A percentile compares a stretch with the other conserved stretches of the same genome.
These are phyloP conservation scores for Sebastes matsubarae DNA, from an alignment of 2,797 vertebrate species.

Conservation along the genomic window DNA sequence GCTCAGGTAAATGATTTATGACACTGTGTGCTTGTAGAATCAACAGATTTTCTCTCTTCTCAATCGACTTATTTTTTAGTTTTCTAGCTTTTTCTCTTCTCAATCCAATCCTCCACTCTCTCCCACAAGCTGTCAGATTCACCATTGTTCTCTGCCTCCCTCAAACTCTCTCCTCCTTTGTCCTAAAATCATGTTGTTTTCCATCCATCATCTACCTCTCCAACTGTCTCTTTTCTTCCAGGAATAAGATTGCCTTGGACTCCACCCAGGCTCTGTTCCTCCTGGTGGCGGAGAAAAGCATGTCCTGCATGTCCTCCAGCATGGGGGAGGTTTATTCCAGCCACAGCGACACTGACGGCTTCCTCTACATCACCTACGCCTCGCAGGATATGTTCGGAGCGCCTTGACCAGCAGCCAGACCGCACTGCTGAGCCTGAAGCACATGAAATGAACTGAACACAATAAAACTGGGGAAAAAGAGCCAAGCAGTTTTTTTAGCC, in stretches of 20 bases:
- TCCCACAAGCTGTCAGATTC: slow-evolving; percentile 9
- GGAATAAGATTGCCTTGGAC: slow-evolving; percentile 83
- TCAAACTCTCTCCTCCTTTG: background rate
- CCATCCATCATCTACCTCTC: background rate
- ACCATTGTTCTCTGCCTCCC: background rate
- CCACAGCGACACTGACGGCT: slow-evolving; percentile 84
- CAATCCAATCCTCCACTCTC: background rate
- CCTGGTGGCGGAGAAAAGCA: slow-evolving; percentile 82
- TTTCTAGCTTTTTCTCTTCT: background rate
- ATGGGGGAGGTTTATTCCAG: slow-evolving; percentile 85
- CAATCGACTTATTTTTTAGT: background rate
- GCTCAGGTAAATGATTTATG: slow-evolving; percentile 77
- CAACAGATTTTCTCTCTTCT: background rate
- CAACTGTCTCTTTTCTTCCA: slow-evolving; percentile 37
- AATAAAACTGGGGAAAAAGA: slow-evolving; percentile 14
- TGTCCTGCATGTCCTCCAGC: slow-evolving; percentile 85
- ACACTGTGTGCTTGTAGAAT: background rate
- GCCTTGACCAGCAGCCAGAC: slow-evolving; percentile 5
- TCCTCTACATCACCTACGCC: slow-evolving; percentile 88
- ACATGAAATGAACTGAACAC: slow-evolving; percentile 35
- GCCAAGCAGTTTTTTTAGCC: slow-evolving; percentile 7
- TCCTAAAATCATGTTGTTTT: background rate
- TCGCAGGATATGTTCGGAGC: slow-evolving; percentile 88
- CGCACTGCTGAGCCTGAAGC: slow-evolving; percentile 42
- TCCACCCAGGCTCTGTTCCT: slow-evolving; percentile 84